Conservation (phyloP, 2,113 vertebrate genomes). For the Tringa solitaria region DNA sequence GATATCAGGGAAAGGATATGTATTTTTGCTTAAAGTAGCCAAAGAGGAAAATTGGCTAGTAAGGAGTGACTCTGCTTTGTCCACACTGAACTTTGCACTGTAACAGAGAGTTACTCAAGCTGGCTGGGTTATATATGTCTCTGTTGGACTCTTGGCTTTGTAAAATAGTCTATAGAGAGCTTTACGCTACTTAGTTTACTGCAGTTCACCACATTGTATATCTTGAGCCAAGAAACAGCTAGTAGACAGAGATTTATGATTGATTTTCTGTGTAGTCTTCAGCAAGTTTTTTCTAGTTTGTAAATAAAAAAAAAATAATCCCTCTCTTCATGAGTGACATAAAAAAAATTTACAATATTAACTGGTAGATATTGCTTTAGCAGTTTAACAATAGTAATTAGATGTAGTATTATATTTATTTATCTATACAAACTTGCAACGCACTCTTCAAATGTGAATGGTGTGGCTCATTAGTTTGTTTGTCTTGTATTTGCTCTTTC, state of each 20-base stretch:
- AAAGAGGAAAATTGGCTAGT: background rate
- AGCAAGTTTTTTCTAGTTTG: background rate
- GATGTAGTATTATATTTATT: background rate
- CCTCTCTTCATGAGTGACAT: background rate
- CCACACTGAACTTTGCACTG: background rate
- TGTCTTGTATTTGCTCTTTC: background rate
- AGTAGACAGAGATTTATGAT: background rate
- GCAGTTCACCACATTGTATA: background rate
- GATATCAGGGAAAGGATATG: background rate
- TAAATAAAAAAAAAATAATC: rapidly evolving
- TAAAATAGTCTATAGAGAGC: background rate
- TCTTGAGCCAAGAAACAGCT: background rate
- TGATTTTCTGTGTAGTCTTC: background rate
- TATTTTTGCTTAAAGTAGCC: background rate
- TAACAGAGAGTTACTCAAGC: background rate
- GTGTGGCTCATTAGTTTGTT: background rate
- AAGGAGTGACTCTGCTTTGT: background rate
- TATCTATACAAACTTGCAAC: background rate
- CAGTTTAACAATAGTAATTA: background rate
- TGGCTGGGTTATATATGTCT: background rate
- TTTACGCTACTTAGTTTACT: background rate
- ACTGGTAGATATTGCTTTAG: background rate
- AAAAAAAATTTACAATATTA: background rate
- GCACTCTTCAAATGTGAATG: background rate
- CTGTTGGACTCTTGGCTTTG: background rate